Base-by-base conservation (phyloP, 2,797 vertebrate genomes). In the Smutsia temminckii region DNA sequence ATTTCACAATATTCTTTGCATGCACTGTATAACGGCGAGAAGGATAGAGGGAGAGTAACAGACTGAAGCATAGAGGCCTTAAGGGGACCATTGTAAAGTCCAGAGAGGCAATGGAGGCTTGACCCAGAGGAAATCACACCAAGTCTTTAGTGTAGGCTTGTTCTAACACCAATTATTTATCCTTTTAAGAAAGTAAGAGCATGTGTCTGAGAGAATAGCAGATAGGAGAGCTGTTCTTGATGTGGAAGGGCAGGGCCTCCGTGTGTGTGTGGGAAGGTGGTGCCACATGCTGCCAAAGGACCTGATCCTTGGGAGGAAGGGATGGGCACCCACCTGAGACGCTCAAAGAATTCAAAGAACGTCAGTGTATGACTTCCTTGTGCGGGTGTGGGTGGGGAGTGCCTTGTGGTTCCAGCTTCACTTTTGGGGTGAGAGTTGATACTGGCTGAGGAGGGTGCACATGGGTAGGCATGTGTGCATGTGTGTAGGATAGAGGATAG, bases 301-400 rank as follows among this genome's bases (percentile, higher is more conserved):
- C 72, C 32, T 79, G 84, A 71, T 17, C 64, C 59, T 57, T 13
- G 17, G 77, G 16, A 83, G 8, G 75, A 40, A 85, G 42, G 89
- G 51, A 74, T 25, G 84, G 59, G 27, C 34, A n/a, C 40, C 16
- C 21, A 40, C 32, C 29, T 37, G 63, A 14, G 59, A 91, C 89
- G 13, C 78, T 85, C 66, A 80, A 80, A 88, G 57, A 83, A 79
- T 81, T 95, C 29, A 69, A 87, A 51, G 37, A 55, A 91, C 64
- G 46, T 77, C 49, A 21, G 51, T 3, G 0, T 23, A 20, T 51
- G 68, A 16, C 66, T 89, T 91, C 77, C 37, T n/a, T 20, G 71
- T 64, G 23, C 55, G 37, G 10, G 37, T 14, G 23, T 29, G 40
- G 34, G 57, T 42, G 14, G 5, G 40, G 40, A 69, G 51, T 32